Percentiles rank a stretch among this genome's conserved stretches.
phyloP scores from a whole-genome alignment of 35 echinoderm and acorn worm genomes.

The Strongylocentrotus purpuratus region DNA sequence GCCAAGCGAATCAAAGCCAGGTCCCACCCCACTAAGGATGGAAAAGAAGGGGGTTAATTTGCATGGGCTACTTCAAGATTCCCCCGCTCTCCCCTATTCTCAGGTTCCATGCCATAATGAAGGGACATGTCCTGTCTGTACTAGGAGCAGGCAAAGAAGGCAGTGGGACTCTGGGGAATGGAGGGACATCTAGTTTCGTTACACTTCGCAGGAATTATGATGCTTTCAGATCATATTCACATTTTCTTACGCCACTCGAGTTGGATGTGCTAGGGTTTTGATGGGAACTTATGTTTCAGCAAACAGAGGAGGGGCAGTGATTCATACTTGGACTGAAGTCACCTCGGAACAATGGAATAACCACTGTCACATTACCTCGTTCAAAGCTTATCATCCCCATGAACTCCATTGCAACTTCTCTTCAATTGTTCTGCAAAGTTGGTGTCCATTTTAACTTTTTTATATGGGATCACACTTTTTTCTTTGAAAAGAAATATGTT shows the following conservation, averaged over 20 bases:
- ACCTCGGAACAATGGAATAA: neutral
- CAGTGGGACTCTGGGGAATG: neutral
- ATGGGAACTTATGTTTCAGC: constrained; percentile 36
- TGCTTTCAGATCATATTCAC: neutral
- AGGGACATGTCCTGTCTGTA: neutral
- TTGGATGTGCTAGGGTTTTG: neutral
- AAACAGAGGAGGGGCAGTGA: constrained; percentile 28
- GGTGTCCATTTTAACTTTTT: neutral
- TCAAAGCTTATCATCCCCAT: neutral
- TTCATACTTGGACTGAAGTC: neutral
- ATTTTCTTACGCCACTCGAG: neutral
- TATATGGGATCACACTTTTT: neutral
- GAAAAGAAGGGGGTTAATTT: constrained; percentile 6
- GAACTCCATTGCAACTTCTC: neutral
- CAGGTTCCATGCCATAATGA: constrained; percentile 18
- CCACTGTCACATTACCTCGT: neutral
- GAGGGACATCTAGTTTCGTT: constrained; percentile 8
- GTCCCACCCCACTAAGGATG: neutral
- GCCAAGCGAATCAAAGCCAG: constrained; percentile 34
- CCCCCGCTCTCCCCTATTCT: neutral
- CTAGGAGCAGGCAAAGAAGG: neutral
- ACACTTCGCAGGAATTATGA: constrained; percentile 11
- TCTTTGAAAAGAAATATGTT: too few relatives aligned
- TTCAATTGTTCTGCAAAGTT: neutral
- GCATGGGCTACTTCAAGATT: constrained; percentile 34